Evolutionary conservation across 2,797 vertebrate species (phyloP).

Genomic region (Lutjanus campechanus): DNA sequence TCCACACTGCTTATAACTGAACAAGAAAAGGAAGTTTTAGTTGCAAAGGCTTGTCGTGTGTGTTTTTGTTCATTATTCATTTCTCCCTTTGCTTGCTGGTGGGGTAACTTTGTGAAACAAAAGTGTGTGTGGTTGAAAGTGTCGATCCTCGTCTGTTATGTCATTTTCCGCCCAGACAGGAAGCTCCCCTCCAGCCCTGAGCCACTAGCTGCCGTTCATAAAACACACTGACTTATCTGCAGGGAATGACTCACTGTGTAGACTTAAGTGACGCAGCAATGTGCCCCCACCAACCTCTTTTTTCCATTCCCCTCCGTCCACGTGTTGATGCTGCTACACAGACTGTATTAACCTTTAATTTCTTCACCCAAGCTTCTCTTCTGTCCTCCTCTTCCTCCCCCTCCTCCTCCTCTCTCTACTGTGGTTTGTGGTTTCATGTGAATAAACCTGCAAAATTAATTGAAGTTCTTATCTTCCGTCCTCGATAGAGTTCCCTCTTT

Average conservation of each 20-base stretch:
- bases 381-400: not conserved
- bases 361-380: not conserved
- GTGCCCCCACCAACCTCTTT: constrained; percentile 27
- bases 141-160: not conserved
- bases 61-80: not conserved
- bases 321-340: constrained; percentile 12
- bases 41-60: not conserved
- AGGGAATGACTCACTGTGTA: constrained; percentile 47
- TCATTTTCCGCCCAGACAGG: constrained; percentile 22
- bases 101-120: not conserved
- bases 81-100: no score
- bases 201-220: constrained; percentile 53
- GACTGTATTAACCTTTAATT: constrained; percentile 27
- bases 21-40: not conserved
- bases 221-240: constrained; percentile 45
- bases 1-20: not conserved
- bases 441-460: constrained; percentile 14
- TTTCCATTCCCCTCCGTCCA: constrained; percentile 32
- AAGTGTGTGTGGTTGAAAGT: not conserved
- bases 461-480: not conserved
- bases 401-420: not conserved
- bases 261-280: constrained; percentile 30
- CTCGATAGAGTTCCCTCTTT: not conserved
- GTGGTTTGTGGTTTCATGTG: constrained; percentile 41
- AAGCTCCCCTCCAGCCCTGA: not conserved